These are phyloP conservation scores for Cosmopolites sordidus DNA, from an alignment of 2,888 invertebrate species.

Conservation along the genomic window DNA sequence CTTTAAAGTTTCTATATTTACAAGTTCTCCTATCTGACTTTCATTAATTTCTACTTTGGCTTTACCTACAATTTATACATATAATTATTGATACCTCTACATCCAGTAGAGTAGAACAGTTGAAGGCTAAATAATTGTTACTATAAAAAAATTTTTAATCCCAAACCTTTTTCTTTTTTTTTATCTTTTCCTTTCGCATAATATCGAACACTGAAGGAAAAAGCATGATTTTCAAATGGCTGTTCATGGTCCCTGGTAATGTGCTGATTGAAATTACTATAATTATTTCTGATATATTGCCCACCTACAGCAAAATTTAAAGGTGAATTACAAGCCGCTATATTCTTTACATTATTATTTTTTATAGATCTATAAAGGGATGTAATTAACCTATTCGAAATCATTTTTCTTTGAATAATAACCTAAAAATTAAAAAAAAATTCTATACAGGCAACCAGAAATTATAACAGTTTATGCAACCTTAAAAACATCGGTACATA, in stretches of 20 bases:
- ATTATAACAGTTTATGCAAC: too few relatives aligned
- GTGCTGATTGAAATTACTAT: neutral
- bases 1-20: slow-evolving; percentile 66
- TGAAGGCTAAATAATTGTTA: neutral
- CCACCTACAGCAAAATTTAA: neutral
- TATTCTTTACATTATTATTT: neutral
- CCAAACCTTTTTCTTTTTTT: slow-evolving; percentile 56
- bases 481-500: too few relatives aligned
- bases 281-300: too few relatives aligned
- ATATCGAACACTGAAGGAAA: slow-evolving; percentile 39
- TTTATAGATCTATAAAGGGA: neutral
- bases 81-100: neutral
- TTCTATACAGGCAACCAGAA: too few relatives aligned
- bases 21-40: slow-evolving; percentile 63
- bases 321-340: neutral
- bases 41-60: slow-evolving; percentile 65
- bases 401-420: too few relatives aligned
- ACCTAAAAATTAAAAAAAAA: too few relatives aligned
- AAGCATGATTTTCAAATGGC: neutral
- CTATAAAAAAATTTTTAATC: neutral
- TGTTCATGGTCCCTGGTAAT: neutral
- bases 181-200: slow-evolving; percentile 74
- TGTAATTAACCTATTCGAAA: too few relatives aligned
- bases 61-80: slow-evolving; percentile 37
- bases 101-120: neutral